Conservation (phyloP, 2,888 invertebrate species). For the Phasia obesa region DNA sequence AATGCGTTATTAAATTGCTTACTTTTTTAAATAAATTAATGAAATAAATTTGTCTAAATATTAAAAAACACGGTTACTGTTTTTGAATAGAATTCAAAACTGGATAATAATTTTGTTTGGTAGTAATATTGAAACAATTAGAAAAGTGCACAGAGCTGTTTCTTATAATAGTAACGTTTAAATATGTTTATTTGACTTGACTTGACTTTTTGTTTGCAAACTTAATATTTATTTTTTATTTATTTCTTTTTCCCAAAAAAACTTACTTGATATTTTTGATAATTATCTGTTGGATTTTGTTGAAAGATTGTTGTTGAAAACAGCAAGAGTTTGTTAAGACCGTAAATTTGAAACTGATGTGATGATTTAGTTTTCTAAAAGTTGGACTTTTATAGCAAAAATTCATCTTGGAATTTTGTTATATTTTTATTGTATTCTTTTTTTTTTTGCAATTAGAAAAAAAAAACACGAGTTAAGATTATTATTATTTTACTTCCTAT, state of each 20-base stretch:
- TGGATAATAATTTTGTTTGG: too few relatives aligned
- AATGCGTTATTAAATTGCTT: too few relatives aligned
- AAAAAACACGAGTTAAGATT: conserved; percentile 28
- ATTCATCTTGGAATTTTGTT: conserved; percentile 35
- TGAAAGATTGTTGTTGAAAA: conserved; percentile 43
- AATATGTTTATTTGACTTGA: conserved; percentile 43
- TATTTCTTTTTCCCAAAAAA: background rate
- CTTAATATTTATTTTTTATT: background rate
- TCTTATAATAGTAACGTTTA: too few relatives aligned
- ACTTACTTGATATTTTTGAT: conserved; percentile 70
- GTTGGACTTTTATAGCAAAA: conserved; percentile 58
- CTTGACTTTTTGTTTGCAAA: conserved; percentile 6
- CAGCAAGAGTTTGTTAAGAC: conserved; percentile 58
- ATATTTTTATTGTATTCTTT: background rate
- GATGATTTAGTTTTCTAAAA: conserved; percentile 14
- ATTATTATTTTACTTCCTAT: conserved; percentile 52
- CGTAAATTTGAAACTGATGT: conserved; percentile 59
- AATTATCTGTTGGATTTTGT: conserved; percentile 9
- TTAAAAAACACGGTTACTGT: too few relatives aligned
- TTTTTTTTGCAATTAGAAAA: conserved; percentile 16
- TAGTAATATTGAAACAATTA: background rate
- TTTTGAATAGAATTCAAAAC: too few relatives aligned
- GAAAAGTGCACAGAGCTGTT: background rate
- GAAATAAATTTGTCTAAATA: too few relatives aligned
- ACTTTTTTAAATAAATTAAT: too few relatives aligned